These are phyloP conservation scores for Empidonax alnorum DNA, from an alignment of 2,113 vertebrate genomes.

Conservation along the genomic window DNA sequence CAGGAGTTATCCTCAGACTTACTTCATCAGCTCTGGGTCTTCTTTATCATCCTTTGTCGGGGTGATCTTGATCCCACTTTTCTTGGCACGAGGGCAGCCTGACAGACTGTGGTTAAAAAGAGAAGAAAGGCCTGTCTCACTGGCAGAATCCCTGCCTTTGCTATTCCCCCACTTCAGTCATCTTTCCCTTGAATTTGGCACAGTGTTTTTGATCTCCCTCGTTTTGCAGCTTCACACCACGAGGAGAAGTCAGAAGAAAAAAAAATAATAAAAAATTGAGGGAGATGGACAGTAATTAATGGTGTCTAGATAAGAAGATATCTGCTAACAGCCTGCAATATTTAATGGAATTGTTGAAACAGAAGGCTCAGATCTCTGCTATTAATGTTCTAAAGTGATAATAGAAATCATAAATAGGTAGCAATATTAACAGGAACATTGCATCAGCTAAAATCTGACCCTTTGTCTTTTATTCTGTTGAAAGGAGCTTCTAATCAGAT, in stretches of 20 bases:
- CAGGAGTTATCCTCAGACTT: constrained; percentile 70
- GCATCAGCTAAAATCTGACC: constrained; percentile 66
- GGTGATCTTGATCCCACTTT: constrained; percentile 94
- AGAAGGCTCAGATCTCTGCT: constrained; percentile 57
- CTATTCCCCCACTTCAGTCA: background rate
- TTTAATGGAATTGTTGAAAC: constrained; percentile 71
- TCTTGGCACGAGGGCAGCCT: constrained; percentile 99
- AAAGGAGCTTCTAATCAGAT: constrained; percentile 48
- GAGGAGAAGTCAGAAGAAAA: constrained; percentile 30
- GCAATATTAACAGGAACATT: constrained; percentile 57
- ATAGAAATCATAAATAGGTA: constrained; percentile 63
- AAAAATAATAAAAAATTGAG: constrained; percentile 16
- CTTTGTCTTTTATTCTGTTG: constrained; percentile 62
- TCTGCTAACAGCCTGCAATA: constrained; percentile 56
- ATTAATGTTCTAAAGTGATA: constrained; percentile 69
- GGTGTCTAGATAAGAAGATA: constrained; percentile 64
- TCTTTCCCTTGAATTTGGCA: constrained; percentile 25
- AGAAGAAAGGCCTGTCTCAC: constrained; percentile 50
- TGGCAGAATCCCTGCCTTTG: constrained; percentile 24
- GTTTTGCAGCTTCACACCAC: constrained; percentile 41
- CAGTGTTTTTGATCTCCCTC: constrained; percentile 62
- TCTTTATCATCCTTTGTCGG: constrained; percentile 98
- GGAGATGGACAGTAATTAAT: constrained; percentile 64
- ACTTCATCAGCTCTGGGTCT: constrained; percentile 99
- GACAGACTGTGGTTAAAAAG: constrained; percentile 88